phyloP scores from a whole-genome alignment of 2,113 vertebrate species.

The Sorex araneus region DNA sequence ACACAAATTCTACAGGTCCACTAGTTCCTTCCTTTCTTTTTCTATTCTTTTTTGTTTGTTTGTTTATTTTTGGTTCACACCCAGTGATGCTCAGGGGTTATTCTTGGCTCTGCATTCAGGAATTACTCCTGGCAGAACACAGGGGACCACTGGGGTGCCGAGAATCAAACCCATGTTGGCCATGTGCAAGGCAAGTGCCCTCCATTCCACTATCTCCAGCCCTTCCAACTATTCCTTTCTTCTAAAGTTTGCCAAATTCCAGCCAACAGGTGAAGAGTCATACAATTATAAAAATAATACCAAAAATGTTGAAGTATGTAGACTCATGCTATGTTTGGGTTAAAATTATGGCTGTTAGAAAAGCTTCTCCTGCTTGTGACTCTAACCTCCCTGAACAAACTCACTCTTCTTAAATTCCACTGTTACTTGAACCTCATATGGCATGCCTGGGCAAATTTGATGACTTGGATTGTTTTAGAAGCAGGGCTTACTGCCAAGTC shows the following conservation, averaged over 20 bases:
- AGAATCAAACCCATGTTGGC: too few relatives aligned
- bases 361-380: slow-evolving; percentile 74
- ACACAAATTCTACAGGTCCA: not conserved
- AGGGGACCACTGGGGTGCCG: too few relatives aligned
- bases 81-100: too few relatives aligned
- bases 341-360: slow-evolving; percentile 64
- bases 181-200: too few relatives aligned
- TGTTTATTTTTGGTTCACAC: too few relatives aligned
- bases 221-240: slow-evolving; percentile 35
- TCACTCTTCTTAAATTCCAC: slow-evolving; percentile 91
- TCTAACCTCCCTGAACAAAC: slow-evolving; percentile 84
- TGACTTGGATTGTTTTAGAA: slow-evolving; percentile 89
- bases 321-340: slow-evolving; percentile 40
- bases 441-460: slow-evolving; percentile 92
- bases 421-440: slow-evolving; percentile 93
- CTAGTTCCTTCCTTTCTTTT: too few relatives aligned
- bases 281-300: slow-evolving; percentile 12
- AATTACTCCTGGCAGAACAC: not conserved
- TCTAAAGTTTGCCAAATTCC: slow-evolving; percentile 65
- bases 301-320: slow-evolving; percentile 54
- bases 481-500: slow-evolving; percentile 90
- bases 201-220: too few relatives aligned
- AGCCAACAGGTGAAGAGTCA: slow-evolving; percentile 50
- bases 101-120: too few relatives aligned
- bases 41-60: too few relatives aligned